Base-by-base conservation (phyloP, 2,797 vertebrate genomes). In the Rhinoraja longicauda region DNA sequence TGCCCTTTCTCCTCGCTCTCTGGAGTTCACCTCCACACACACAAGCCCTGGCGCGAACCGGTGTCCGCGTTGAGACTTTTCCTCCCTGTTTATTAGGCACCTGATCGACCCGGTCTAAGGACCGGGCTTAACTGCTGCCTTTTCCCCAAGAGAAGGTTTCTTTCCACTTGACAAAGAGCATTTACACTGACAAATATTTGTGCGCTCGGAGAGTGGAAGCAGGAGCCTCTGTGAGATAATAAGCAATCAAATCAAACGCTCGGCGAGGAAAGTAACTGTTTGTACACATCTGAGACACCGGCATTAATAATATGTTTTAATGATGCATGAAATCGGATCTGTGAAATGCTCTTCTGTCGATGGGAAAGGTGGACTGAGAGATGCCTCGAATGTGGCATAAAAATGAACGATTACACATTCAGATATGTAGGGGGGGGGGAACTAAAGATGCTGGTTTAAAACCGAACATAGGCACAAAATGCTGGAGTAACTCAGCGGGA, bases 1-100 rank as follows among this genome's bases (percentile, higher is more conserved):
- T 88, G 84, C n/a, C n/a, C n/a, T 67, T 88, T 88, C 84, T 88
- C 82, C n/a, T 15, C n/a, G n/a, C n/a, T 86, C 57, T 86, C 82
- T 17, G 24, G 15, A 12, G 57, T 6, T 64, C 24, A 5, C 59
- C 36, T 88, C 32, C 45, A 45, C 84, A 64, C n/a, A 88, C 59
- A 88, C 59, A 88, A 21, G 15, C 59, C n/a, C 36, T 21, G 59
- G 19, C 64, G 17, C 59, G 64, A 36, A 64, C 84, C 84, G 88
- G 59, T n/a, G 59, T 59, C 1, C 6, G 5, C 59, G 9, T 88
- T 88, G 32, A 88, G 29, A 6, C 29, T 2, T 88, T 88, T 67
- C 32, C n/a, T 32, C 84, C 57, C n/a, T 88, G 62, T 67, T 67
- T 88, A 88, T 36, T 24, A 32, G 29, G 10, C 15, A 88, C 36